These are phyloP conservation scores for Grammomys dolichurus DNA, from an alignment of 2,113 vertebrate genomes.

Conservation along the genomic window DNA sequence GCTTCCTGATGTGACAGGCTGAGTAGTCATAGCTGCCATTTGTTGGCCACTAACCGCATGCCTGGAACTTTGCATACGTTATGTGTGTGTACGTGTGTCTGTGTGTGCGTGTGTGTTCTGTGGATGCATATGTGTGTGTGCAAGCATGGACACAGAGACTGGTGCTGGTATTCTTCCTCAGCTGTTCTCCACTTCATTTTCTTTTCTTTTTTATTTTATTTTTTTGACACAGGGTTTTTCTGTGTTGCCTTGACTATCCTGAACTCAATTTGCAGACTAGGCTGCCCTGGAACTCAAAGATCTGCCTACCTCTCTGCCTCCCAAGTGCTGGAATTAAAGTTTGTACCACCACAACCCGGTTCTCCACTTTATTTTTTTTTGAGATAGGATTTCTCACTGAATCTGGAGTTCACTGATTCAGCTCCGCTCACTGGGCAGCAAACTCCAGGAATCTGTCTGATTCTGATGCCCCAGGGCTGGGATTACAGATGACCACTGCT, in stretches of 20 bases:
- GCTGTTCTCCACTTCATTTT: neutral
- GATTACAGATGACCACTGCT: neutral
- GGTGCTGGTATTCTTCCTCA: neutral
- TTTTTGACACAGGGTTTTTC: neutral
- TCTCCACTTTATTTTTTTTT: neutral
- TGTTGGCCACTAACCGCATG: neutral
- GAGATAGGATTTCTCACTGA: neutral
- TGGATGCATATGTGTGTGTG: neutral
- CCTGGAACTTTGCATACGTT: neutral
- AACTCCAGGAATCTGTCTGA: neutral
- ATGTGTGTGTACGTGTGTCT: neutral
- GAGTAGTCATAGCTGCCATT: neutral
- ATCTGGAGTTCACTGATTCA: neutral
- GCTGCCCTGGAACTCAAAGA: neutral
- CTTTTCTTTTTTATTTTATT: too few species aligned
- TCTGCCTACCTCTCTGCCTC: neutral
- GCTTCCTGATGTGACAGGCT: slow-evolving; percentile 27
- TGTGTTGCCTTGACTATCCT: neutral
- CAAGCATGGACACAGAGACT: too few species aligned
- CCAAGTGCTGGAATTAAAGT: neutral
- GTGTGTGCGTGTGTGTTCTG: neutral
- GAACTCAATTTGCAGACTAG: neutral
- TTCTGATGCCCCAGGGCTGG: neutral
- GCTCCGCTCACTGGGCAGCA: neutral
- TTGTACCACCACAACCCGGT: neutral